Evolutionary conservation across 2,888 invertebrate genomes (phyloP), one percentile per base, ranked within the genome.

Genomic region (Meandrusa payeni): DNA sequence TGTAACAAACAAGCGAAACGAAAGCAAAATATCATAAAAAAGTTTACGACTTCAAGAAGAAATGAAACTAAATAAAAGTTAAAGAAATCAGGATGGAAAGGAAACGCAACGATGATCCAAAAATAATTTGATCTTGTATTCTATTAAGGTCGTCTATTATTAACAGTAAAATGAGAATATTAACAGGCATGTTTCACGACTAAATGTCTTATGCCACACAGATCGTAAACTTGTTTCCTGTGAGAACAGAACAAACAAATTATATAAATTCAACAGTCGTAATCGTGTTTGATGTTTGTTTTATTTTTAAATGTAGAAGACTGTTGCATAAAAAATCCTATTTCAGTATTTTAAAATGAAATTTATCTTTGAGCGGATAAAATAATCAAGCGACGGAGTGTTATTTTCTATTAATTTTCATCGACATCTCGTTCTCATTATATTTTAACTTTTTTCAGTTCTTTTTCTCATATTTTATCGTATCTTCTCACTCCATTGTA

Each of bases 61-160:
- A 13, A 31, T 7, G 11, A 36, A 24, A 19, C 24, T 34, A 36
- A 48, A 48, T 37, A 46, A 37, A 37, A 39, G 20, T 28, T 13
- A 31, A 41, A 20, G 24, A 38, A 27, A 36, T 40, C 13, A 31
- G 42, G 13, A 40, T 26, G 43, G 38, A 47, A 43, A 13, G 34
- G 28, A 28, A 17, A 37, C 19, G 45, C 41, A 33, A 41, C 23
- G 33, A 40, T 5, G 31, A 5, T 28, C 24, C 44, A 37, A 46
- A 48, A 48, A 50, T 54, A 48, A 29, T 26, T 37, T 49, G 50
- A 38, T 46, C 52, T 55, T 54, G 57, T 53, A 52, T 15, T 15
- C 15, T 15, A 15, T 15, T n/a, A 15, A 15, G 15, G 4, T 15
- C 15, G 15, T 4, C 4, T 33, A 4, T 13, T 33, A 29, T 15